Evolutionary conservation across 2,888 invertebrate species (phyloP).

Genomic region (Drosophila prolongata): DNA sequence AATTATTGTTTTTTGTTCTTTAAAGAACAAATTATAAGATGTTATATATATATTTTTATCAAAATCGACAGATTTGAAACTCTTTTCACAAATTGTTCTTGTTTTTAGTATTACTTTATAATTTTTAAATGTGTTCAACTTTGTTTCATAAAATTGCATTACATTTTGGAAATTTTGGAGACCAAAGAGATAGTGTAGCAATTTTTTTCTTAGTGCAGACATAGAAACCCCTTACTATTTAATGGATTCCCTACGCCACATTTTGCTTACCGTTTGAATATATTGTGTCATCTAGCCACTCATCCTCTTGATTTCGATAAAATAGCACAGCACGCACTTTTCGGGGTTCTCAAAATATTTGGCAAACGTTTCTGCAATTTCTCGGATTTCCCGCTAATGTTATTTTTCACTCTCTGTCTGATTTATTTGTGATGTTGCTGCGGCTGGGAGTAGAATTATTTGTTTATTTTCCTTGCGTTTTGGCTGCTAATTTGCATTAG

Average conservation of each 20-base stretch:
- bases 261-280: conserved; percentile 39
- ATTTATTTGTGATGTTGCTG: conserved; percentile 52
- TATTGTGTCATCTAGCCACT: conserved; percentile 30
- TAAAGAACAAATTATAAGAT: background rate
- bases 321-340: conserved; percentile 40
- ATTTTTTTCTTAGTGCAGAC: background rate
- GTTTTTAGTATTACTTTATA: too few species aligned
- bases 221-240: background rate
- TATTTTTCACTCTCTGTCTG: conserved; percentile 64
- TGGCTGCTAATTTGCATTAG: conserved; percentile 67
- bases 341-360: conserved; percentile 74
- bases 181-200: too few species aligned
- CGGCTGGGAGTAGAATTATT: conserved; percentile 52
- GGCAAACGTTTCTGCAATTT: conserved; percentile 55
- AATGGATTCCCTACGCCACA: background rate
- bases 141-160: too few species aligned
- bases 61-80: too few species aligned
- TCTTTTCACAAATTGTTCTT: too few species aligned
- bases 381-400: conserved; percentile 55
- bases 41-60: too few species aligned
- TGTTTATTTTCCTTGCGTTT: conserved; percentile 70
- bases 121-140: too few species aligned
- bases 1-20: background rate
- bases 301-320: conserved; percentile 22
- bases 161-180: too few species aligned